Percentiles rank a stretch among this genome's conserved stretches.
phyloP scores from a whole-genome alignment of 2,797 vertebrate species.

The Bradypodion pumilum region DNA sequence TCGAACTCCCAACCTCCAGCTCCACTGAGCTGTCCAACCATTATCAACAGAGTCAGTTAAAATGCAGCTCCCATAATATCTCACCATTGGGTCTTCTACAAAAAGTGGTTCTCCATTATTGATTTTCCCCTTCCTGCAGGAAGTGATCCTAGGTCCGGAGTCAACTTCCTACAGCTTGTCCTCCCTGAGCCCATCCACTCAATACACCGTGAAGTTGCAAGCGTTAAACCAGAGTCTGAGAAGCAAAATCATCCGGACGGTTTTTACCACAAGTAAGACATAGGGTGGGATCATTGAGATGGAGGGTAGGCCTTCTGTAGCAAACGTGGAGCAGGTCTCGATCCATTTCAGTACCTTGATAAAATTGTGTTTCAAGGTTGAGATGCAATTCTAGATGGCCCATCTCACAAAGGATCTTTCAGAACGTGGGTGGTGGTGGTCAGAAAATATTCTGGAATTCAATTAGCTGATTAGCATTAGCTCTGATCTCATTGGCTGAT shows the following conservation, averaged over 20 bases:
- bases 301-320: not conserved
- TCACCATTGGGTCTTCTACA: not conserved
- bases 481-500: not conserved
- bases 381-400: not conserved
- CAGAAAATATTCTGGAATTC: no score
- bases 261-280: slow-evolving; percentile 91
- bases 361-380: not conserved
- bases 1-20: no score
- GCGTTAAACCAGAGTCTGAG: slow-evolving; percentile 85
- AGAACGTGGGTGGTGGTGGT: not conserved
- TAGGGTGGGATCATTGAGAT: not conserved
- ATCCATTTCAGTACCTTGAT: no score
- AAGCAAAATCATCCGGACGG: slow-evolving; percentile 83
- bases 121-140: slow-evolving; percentile 71
- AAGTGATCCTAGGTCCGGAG: slow-evolving; percentile 86
- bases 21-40: no score
- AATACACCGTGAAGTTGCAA: slow-evolving; percentile 87
- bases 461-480: no score
- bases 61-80: not conserved
- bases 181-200: slow-evolving; percentile 86
- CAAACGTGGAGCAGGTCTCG: no score
- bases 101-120: slow-evolving; percentile 21
- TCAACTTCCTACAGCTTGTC: slow-evolving; percentile 88
- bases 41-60: no score
- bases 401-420: not conserved